Conservation (phyloP, 1,140 invertebrate species). For the Halyomorpha halys region DNA sequence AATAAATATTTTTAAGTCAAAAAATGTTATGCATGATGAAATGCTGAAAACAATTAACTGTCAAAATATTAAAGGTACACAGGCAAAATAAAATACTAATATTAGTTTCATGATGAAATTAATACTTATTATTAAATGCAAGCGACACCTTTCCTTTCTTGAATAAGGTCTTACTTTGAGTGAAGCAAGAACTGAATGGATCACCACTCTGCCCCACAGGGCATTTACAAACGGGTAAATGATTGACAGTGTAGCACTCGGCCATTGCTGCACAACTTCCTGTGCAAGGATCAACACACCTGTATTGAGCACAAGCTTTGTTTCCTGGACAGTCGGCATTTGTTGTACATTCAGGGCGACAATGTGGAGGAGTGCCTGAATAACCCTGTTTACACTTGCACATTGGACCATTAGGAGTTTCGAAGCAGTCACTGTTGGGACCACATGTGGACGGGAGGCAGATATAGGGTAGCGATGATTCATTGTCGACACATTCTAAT, state of each 20-base stretch:
- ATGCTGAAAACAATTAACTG: too few relatives aligned
- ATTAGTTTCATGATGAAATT: too few relatives aligned
- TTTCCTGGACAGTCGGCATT: slow-evolving; percentile 69
- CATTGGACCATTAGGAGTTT: slow-evolving; percentile 37
- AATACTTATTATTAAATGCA: slow-evolving; percentile 28
- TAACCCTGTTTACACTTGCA: slow-evolving; percentile 63
- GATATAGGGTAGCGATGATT: slow-evolving; percentile 35
- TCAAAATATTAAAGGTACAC: too few relatives aligned
- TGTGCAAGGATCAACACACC: slow-evolving; percentile 68
- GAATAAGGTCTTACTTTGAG: slow-evolving; percentile 10
- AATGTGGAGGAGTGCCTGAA: slow-evolving; percentile 66
- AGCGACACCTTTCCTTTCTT: slow-evolving; percentile 8
- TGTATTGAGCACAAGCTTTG: slow-evolving; percentile 68
- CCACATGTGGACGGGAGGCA: slow-evolving; percentile 73
- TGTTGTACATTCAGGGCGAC: slow-evolving; percentile 67
- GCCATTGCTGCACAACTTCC: slow-evolving; percentile 75
- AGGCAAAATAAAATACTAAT: too few relatives aligned
- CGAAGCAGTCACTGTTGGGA: slow-evolving; percentile 57
- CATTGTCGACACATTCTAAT: slow-evolving; percentile 8
- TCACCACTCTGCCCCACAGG: slow-evolving; percentile 61
- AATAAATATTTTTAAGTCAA: too few relatives aligned
- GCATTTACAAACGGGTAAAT: slow-evolving; percentile 72
- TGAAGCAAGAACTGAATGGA: slow-evolving; percentile 60
- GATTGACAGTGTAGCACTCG: slow-evolving; percentile 69
- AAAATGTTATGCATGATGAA: too few relatives aligned